Base-by-base conservation (phyloP, 2,888 invertebrate genomes). In the Dusona sp. region DNA sequence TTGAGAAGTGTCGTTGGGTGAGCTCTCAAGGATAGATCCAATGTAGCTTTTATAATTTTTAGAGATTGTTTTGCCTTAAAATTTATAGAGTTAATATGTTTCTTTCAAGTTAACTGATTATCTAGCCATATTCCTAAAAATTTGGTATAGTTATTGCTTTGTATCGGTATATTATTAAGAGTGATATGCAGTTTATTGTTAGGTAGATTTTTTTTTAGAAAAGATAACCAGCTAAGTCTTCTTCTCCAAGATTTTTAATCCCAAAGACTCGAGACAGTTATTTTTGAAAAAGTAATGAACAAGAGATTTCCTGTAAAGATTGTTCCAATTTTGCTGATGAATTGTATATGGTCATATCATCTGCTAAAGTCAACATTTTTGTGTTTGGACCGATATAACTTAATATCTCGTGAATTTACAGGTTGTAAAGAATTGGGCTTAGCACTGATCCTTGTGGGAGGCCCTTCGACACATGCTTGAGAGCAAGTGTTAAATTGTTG, bases 381-480 rank as follows among this genome's bases (percentile, higher is more conserved):
- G 65, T 65, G 13, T 48, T 45, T 0, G 65, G 65, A 1, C 29
- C 33, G 22, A 51, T 65, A 13, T 65, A 4, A 11, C 29, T 25
- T 9, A 75, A 16, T 2, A 77, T 51, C 48, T 48, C n/a, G 7
- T 48, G 65, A 3, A 77, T 11, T n/a, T 77, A 77, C 1, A 77
- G 45, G 4, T 77, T 77, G 13, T 65, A 77, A 4, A 67, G 33
- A 2, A 67, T 77, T 16, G 65, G 65, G n/a, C 65, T 77, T 11
- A 77, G n/a, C 2, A 77, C 64, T 2, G 77, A 77, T 1, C 77
- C 77, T n/a, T 65, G 77, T 3, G 65, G 77, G 13, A 77, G 36
- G 2, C 38, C 77, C 1, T 64, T 64, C 6, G 3, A 16, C 9
- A 29, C 45, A 6, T 8, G 38, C 25, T 16, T 25, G 0, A 29